Conservation (phyloP, 2,888 invertebrate species). For the Cecidostiba fungosa region DNA sequence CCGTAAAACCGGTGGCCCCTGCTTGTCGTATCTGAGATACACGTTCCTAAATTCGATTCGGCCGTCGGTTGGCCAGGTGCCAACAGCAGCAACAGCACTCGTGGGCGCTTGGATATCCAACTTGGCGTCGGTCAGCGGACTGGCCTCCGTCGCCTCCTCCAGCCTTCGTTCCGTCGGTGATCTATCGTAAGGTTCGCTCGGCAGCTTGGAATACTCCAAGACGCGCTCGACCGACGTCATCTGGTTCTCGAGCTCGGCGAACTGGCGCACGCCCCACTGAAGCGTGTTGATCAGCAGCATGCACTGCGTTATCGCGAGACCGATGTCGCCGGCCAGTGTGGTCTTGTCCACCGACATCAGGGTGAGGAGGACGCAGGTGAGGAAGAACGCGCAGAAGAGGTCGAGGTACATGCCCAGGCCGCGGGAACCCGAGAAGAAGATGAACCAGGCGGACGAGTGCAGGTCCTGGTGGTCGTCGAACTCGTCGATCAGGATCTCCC, state of each 20-base stretch:
- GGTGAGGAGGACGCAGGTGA: constrained; percentile 84
- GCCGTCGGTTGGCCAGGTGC: constrained; percentile 82
- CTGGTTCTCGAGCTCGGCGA: constrained; percentile 85
- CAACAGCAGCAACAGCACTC: background rate
- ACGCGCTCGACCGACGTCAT: constrained; percentile 87
- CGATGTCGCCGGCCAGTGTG: constrained; percentile 80
- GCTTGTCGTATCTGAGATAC: constrained; percentile 81
- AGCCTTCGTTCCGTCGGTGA: constrained; percentile 82
- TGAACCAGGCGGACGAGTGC: constrained; percentile 86
- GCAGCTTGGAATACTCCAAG: constrained; percentile 83
- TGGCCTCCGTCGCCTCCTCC: constrained; percentile 84
- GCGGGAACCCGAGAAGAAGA: constrained; percentile 85
- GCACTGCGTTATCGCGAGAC: constrained; percentile 82
- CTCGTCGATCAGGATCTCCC: constrained; percentile 83
- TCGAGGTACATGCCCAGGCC: constrained; percentile 86
- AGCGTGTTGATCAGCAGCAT: constrained; percentile 81
- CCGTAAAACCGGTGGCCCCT: constrained; percentile 80
- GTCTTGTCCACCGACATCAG: constrained; percentile 81
- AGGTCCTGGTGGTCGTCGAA: constrained; percentile 83
- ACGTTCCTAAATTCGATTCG: constrained; percentile 81
- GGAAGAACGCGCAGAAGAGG: constrained; percentile 84
- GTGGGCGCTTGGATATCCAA: constrained; percentile 74
- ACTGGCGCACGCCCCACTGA: constrained; percentile 87
- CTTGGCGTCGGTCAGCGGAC: constrained; percentile 19
- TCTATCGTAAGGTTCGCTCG: constrained; percentile 22